A percentile compares a stretch with the other conserved stretches of the same genome.
Evolutionary conservation across 2,797 vertebrate genomes (phyloP).

Genomic region (Muraenolepis orangiensis): DNA sequence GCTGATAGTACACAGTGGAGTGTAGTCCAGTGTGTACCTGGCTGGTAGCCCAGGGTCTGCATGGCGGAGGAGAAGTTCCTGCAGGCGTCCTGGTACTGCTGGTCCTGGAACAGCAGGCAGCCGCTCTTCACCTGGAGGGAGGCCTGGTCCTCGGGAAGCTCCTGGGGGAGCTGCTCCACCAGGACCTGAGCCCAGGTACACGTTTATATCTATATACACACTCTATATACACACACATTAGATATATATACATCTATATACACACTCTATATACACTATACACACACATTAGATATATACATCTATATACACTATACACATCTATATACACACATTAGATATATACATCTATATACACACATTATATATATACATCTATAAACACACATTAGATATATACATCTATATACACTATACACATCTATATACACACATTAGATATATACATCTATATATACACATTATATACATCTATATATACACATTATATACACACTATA

Average conservation of each 20-base stretch:
- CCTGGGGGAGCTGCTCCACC: constrained; percentile 84
- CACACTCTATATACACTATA: neutral
- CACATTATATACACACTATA: neutral
- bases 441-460: too few relatives aligned
- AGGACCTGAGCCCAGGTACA: too few relatives aligned
- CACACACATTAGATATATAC: constrained; percentile 5
- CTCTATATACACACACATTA: neutral
- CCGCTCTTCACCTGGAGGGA: constrained; percentile 87
- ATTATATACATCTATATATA: neutral
- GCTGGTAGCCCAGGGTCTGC: constrained; percentile 84
- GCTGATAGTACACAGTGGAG: too few relatives aligned
- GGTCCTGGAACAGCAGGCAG: constrained; percentile 88
- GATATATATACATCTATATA: neutral
- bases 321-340: neutral
- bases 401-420: constrained; percentile 6
- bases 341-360: neutral
- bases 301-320: constrained; percentile 6
- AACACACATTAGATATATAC: neutral
- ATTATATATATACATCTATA: neutral
- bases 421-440: too few relatives aligned
- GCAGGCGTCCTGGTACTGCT: constrained; percentile 86
- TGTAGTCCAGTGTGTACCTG: constrained; percentile 74
- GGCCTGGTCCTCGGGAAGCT: too few relatives aligned
- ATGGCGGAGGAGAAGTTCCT: constrained; percentile 82
- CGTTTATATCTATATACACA: too few relatives aligned